A percentile compares a stretch with the other conserved stretches of the same genome.
Evolutionary conservation across 2,113 vertebrate species (phyloP).

Genomic region (Apteryx mantelli): DNA sequence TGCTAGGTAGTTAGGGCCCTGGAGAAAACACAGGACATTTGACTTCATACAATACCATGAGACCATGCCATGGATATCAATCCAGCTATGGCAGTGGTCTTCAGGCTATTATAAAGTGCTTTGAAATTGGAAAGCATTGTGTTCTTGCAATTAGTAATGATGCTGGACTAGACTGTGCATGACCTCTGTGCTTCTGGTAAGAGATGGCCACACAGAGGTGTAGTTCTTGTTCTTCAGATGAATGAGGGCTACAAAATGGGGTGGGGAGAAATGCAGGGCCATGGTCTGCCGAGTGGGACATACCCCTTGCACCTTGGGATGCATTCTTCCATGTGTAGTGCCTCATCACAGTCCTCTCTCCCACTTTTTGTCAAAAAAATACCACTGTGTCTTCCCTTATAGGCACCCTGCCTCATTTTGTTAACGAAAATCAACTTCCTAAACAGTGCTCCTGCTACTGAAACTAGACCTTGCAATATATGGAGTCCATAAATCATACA

Average conservation of each 20-base stretch:
- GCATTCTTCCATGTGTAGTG: background rate
- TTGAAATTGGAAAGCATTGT: background rate
- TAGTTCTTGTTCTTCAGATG: background rate
- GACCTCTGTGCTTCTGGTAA: background rate
- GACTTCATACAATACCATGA: background rate
- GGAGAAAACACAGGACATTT: background rate
- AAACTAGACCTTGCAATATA: background rate
- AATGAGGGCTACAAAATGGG: background rate
- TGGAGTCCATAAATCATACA: background rate
- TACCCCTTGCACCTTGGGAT: background rate
- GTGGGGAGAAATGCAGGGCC: background rate
- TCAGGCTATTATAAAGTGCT: background rate
- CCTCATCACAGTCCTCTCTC: background rate
- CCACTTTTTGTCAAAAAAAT: background rate
- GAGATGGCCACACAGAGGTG: background rate
- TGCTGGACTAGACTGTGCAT: background rate
- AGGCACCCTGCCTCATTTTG: background rate
- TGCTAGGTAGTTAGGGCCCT: background rate
- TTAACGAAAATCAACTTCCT: background rate
- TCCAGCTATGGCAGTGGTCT: background rate
- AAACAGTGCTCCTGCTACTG: background rate
- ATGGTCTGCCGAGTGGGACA: background rate
- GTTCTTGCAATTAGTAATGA: background rate
- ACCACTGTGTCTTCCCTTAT: background rate
- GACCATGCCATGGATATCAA: background rate